Base-by-base conservation (phyloP, 2,113 vertebrate species). In the Ptychochromis oligacanthus region DNA sequence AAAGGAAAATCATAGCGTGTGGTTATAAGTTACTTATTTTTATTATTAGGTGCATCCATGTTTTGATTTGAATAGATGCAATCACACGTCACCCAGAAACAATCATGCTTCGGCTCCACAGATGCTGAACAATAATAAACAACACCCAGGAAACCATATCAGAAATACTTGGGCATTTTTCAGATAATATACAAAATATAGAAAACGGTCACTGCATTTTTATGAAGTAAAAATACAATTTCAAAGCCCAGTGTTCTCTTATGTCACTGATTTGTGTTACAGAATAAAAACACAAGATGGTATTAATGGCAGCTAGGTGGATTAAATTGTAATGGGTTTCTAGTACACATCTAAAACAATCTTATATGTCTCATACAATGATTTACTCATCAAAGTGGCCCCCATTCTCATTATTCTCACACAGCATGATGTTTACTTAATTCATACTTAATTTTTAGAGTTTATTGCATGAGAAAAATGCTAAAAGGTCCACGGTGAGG, bases 181-280 rank as follows among this genome's bases (percentile, higher is more conserved):
- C 26, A 54, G 67, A 72, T 52, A n/a, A 34, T 34, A 72, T 72
- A 54, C 14, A 72, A 72, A 72, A 72, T 70, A 70, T 70, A 52
- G 28, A 13, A 52, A 70, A 70, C 24, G 28, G 24, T 46, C 43
- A 6, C 15, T 52, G 38, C 6, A 13, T 46, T 65, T 4, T 17
- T 43, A 43, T 65, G 15, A 70, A 52, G 65, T 70, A 70, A 26
- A 49, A 49, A 52, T 54, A 26, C 17, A 54, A 34, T 54, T 8
- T 52, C 67, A 52, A 72, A 31, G 24, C 26, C 46, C 5, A 70
- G 28, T n/a, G 6, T 6, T 52, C 17, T 52, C 6, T 13, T 31
- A 31, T 67, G 8, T 54, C 31, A 72, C 28, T 31, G 18, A 24
- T 31, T 31, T 52, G 24, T 0, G 46, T n/a, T 34, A 54, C 49